Percentiles rank a stretch among this genome's conserved stretches.
These are phyloP conservation scores for Poeciliopsis prolifica DNA, from an alignment of 2,113 vertebrate genomes.

Conservation along the genomic window DNA sequence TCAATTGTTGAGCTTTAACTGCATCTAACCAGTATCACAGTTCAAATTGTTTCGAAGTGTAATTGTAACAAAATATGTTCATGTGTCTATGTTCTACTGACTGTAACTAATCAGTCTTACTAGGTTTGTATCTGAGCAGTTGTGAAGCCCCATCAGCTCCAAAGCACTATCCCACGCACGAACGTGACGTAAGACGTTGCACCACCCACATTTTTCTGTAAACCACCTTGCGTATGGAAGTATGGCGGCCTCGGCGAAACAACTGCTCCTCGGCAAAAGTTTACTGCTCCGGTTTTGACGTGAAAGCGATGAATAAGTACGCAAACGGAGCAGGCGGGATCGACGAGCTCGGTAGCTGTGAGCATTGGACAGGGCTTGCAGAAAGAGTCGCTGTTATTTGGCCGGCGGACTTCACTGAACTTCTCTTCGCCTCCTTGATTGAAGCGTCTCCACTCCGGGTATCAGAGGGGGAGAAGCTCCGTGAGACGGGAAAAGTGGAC, in stretches of 20 bases:
- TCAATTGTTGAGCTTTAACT: too few relatives aligned
- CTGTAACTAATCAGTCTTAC: background rate
- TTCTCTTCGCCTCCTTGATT: constrained; percentile 62
- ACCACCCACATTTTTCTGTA: constrained; percentile 75
- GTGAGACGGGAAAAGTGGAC: constrained; percentile 61
- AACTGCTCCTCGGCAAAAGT: constrained; percentile 62
- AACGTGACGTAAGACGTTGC: constrained; percentile 73
- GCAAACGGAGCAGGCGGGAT: constrained; percentile 23
- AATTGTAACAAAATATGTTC: too few relatives aligned
- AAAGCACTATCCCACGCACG: constrained; percentile 71
- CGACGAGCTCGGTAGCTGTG: constrained; percentile 35
- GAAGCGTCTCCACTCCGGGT: constrained; percentile 66
- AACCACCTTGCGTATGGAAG: constrained; percentile 82
- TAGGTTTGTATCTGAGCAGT: background rate
- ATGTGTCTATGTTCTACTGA: background rate
- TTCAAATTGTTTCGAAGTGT: too few relatives aligned
- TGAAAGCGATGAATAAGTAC: constrained; percentile 56
- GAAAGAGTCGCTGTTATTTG: constrained; percentile 40
- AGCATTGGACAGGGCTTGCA: constrained; percentile 15
- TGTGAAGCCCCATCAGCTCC: background rate
- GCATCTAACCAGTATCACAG: too few relatives aligned
- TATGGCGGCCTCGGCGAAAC: constrained; percentile 79
- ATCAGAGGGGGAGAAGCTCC: constrained; percentile 64
- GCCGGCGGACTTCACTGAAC: constrained; percentile 43
- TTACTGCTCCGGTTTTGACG: constrained; percentile 56